Conservation (phyloP, 1,140 invertebrate genomes). For the Rhyacophila brunnea region DNA sequence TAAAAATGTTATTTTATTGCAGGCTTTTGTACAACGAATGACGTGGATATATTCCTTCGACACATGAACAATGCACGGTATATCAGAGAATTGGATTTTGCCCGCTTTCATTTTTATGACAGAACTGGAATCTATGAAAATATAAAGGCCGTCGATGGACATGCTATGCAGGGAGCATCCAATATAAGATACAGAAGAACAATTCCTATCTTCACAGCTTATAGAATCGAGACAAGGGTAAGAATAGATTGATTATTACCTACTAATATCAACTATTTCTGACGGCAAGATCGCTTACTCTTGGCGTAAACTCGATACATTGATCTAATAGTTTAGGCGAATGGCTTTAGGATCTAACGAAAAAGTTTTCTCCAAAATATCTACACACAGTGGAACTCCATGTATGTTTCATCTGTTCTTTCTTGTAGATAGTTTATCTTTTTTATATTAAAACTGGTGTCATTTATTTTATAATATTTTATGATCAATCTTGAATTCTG, state of each 20-base stretch:
- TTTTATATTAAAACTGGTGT: no score
- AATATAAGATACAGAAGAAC: constrained; percentile 75
- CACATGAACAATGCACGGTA: constrained; percentile 90
- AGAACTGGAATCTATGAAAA: constrained; percentile 65
- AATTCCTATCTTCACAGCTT: constrained; percentile 71
- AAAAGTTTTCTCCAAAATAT: no score
- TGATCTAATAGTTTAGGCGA: no score
- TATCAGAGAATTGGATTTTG: constrained; percentile 79
- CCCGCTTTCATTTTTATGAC: constrained; percentile 75
- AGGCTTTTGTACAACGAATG: constrained; percentile 78
- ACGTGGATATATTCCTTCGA: constrained; percentile 73
- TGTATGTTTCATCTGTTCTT: no score
- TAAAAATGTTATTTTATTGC: constrained; percentile 37
- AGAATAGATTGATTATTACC: constrained; percentile 21
- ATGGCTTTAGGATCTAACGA: no score
- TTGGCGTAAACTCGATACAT: no score
- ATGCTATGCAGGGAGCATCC: constrained; percentile 70
- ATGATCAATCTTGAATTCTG: no score
- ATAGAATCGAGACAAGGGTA: constrained; percentile 74
- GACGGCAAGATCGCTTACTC: no score
- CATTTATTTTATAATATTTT: no score
- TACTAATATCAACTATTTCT: no score
- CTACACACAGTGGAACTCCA: no score
- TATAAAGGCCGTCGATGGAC: constrained; percentile 59
- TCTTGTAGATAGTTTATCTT: no score